Evolutionary conservation across 2,113 vertebrate genomes (phyloP).

Genomic region (Hiodon tergisus): DNA sequence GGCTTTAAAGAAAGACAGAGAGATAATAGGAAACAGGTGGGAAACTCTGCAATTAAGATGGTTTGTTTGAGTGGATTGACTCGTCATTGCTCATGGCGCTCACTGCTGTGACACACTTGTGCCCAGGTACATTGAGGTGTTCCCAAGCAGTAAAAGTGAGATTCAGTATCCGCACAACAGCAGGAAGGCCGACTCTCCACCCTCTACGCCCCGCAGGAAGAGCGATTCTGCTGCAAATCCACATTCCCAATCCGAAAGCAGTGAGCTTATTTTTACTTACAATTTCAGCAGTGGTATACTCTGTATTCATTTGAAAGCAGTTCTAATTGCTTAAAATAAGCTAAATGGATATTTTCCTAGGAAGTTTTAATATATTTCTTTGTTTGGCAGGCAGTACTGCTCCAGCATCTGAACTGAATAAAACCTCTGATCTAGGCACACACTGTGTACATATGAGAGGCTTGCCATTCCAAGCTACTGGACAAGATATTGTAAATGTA

Average conservation of each 20-base stretch:
- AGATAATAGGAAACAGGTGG: slow-evolving; percentile 79
- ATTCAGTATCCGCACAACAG: slow-evolving; percentile 47
- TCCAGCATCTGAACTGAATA: background rate
- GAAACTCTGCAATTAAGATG: background rate
- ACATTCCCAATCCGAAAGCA: background rate
- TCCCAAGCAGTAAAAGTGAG: slow-evolving; percentile 69
- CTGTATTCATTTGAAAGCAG: too few relatives aligned
- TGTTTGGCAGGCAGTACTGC: slow-evolving; percentile 1
- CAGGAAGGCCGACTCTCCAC: slow-evolving; percentile 25
- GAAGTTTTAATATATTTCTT: background rate
- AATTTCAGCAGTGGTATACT: too few relatives aligned
- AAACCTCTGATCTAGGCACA: rapidly evolving
- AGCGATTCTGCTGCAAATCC: background rate
- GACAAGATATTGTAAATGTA: slow-evolving; percentile 78
- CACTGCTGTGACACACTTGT: slow-evolving; percentile 8
- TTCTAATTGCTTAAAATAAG: too few relatives aligned
- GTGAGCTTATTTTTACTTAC: background rate
- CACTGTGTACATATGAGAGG: slow-evolving; percentile 78
- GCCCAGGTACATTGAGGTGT: slow-evolving; percentile 85
- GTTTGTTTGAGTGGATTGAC: background rate
- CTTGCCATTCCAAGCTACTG: slow-evolving; percentile 69
- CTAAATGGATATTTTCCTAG: background rate
- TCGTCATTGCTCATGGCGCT: background rate
- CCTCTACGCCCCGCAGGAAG: background rate
- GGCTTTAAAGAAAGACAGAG: slow-evolving; percentile 71